A percentile compares a stretch with the other conserved stretches of the same genome.
Conservation (phyloP, 2,888 invertebrate species). For the Cataglyphis rosenhaueri region DNA sequence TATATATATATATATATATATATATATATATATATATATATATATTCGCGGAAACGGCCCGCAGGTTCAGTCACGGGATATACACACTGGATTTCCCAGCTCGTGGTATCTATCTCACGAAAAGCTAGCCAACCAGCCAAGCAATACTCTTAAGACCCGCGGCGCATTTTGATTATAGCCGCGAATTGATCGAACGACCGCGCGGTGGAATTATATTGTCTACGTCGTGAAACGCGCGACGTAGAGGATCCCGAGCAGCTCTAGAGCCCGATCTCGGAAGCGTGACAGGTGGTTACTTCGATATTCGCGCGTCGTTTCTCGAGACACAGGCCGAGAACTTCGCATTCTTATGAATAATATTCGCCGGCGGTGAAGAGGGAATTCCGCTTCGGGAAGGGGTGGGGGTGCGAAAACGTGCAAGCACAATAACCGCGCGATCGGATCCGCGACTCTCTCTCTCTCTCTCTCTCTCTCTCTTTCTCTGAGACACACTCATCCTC, state of each 20-base stretch:
- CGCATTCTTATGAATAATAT: constrained; percentile 63
- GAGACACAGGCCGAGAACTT: constrained; percentile 47
- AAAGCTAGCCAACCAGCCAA: constrained; percentile 28
- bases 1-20: background rate
- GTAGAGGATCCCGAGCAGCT: constrained; percentile 58
- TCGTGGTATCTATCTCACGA: constrained; percentile 38
- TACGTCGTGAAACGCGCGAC: constrained; percentile 43
- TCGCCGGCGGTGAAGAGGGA: constrained; percentile 47
- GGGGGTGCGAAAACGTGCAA: background rate
- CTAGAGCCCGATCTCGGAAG: constrained; percentile 64
- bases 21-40: too few species aligned
- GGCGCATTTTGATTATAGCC: constrained; percentile 61
- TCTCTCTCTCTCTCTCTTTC: background rate
- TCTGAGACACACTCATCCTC: constrained; percentile 11
- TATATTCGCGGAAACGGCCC: constrained; percentile 45
- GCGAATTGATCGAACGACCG: constrained; percentile 60
- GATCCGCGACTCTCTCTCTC: constrained; percentile 13
- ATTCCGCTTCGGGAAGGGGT: background rate
- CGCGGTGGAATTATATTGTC: constrained; percentile 59
- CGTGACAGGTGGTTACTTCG: constrained; percentile 69
- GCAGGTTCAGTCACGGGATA: constrained; percentile 35
- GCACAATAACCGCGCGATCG: constrained; percentile 40
- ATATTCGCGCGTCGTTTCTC: constrained; percentile 53
- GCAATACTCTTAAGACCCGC: constrained; percentile 34
- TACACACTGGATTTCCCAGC: constrained; percentile 51